These are phyloP conservation scores for Hylomyscus alleni DNA, from an alignment of 2,797 vertebrate genomes.

Conservation along the genomic window DNA sequence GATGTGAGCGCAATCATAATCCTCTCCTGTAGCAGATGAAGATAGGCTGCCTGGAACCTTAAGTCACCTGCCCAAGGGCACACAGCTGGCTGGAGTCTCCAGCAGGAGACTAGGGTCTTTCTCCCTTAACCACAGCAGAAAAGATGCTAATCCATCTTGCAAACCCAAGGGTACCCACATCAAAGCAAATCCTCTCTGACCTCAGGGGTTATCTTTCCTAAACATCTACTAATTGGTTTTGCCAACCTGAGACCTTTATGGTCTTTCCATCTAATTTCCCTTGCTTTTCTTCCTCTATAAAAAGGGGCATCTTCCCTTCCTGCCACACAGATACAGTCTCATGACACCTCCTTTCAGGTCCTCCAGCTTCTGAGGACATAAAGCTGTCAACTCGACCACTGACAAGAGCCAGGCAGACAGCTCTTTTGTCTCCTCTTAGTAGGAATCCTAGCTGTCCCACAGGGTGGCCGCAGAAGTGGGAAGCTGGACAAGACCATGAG, in stretches of 20 bases:
- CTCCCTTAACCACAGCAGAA: neutral
- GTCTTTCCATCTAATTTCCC: constrained; percentile 88
- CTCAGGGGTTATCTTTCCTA: constrained; percentile 91
- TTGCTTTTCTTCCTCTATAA: constrained; percentile 89
- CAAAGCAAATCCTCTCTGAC: constrained; percentile 92
- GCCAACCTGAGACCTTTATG: constrained; percentile 94
- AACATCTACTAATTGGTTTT: constrained; percentile 96
- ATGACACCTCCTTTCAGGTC: constrained; percentile 86
- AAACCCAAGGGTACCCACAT: constrained; percentile 80
- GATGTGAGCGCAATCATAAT: neutral
- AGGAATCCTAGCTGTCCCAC: constrained; percentile 81
- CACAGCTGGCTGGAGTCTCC: constrained; percentile 53
- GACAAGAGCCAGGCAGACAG: constrained; percentile 86
- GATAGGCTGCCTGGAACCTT: constrained; percentile 22
- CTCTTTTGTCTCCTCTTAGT: constrained; percentile 82
- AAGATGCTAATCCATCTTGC: constrained; percentile 77
- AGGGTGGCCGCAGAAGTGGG: constrained; percentile 37
- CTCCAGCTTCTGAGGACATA: constrained; percentile 86
- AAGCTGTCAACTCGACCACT: constrained; percentile 88
- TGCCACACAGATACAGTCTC: constrained; percentile 89
- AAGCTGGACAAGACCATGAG: neutral
- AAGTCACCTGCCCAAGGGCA: constrained; percentile 40
- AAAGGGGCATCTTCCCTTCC: constrained; percentile 89
- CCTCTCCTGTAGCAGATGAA: neutral
- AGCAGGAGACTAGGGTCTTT: constrained; percentile 12